Evolutionary conservation across 2,113 vertebrate genomes (phyloP).

Genomic region (Entosphenus tridentatus): DNA sequence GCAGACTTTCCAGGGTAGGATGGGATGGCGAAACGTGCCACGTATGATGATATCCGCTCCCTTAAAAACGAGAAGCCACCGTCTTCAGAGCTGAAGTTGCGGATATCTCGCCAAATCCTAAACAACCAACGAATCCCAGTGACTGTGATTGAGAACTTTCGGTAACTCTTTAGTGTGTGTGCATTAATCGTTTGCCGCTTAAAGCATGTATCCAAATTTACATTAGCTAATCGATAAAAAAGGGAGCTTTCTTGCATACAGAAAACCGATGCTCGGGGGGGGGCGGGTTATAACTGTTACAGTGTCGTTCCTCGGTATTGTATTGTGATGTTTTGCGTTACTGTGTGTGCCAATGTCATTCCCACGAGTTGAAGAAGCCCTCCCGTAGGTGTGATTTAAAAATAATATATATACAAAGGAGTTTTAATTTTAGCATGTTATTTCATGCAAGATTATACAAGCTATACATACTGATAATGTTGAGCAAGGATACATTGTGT

Average conservation of each 20-base stretch:
- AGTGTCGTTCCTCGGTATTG: slow-evolving; percentile 4
- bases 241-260: background rate
- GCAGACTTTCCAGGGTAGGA: background rate
- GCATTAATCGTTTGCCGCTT: slow-evolving; percentile 2
- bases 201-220: slow-evolving; percentile 2
- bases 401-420: too few relatives aligned
- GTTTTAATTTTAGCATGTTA: too few relatives aligned
- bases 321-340: slow-evolving; percentile 2
- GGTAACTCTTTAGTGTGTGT: slow-evolving; percentile 2
- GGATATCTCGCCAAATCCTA: background rate
- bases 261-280: background rate
- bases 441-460: too few relatives aligned
- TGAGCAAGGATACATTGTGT: too few relatives aligned
- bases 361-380: too few relatives aligned
- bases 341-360: slow-evolving; percentile 6
- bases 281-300: background rate
- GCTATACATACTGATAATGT: too few relatives aligned
- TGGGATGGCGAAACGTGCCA: background rate
- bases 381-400: too few relatives aligned
- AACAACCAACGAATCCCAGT: background rate
- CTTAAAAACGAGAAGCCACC: background rate
- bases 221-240: background rate
- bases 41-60: background rate
- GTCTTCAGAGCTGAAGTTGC: background rate
- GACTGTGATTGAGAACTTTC: background rate